These are phyloP conservation scores for Lucinisca nassula DNA, from an alignment of 2,888 invertebrate species.

Conservation along the genomic window DNA sequence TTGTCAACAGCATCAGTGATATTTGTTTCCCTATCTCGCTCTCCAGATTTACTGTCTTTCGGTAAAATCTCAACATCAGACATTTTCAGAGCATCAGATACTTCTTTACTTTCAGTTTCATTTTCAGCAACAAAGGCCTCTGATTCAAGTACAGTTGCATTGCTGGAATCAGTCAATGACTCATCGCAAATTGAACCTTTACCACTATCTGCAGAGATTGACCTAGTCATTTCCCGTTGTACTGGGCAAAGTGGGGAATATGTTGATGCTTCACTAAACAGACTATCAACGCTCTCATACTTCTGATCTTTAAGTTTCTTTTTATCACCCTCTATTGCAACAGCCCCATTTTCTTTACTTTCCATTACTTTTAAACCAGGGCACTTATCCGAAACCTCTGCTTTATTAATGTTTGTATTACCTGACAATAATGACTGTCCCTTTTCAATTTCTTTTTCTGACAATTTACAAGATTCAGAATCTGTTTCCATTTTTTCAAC, in stretches of 20 bases:
- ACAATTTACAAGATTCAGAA: neutral
- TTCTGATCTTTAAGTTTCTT: conserved; percentile 64
- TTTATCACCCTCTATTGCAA: neutral
- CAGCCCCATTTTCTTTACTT: neutral
- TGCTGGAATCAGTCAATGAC: conserved; percentile 45
- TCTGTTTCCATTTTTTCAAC: neutral
- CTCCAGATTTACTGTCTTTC: neutral
- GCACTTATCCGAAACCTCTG: neutral
- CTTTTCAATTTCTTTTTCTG: neutral
- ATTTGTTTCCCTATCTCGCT: too few species aligned
- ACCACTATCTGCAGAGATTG: conserved; percentile 80
- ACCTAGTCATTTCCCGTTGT: conserved; percentile 71
- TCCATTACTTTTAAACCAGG: neutral
- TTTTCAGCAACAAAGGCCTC: neutral
- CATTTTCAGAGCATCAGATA: neutral
- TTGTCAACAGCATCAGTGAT: neutral
- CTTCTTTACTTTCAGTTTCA: neutral
- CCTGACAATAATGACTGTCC: too few species aligned
- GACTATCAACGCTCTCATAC: conserved; percentile 78
- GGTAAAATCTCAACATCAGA: neutral
- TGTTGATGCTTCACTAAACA: conserved; percentile 74
- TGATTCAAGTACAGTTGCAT: neutral
- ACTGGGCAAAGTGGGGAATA: conserved; percentile 40
- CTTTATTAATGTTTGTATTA: too few species aligned
- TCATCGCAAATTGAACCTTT: conserved; percentile 79